Conservation (phyloP, 2,113 vertebrate genomes). For the Brachyhypopomus occidentalis region DNA sequence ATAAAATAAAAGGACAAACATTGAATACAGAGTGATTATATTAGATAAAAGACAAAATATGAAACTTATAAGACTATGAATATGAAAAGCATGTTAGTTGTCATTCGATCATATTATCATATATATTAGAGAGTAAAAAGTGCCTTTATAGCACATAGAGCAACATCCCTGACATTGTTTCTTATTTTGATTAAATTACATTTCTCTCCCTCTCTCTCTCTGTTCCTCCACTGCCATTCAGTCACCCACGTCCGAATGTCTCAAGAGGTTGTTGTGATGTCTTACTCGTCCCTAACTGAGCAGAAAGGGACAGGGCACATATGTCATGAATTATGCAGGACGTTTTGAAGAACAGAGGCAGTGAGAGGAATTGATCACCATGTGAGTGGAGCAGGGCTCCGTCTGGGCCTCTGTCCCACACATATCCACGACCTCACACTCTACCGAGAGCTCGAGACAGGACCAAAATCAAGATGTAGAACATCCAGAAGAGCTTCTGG, state of each 20-base stretch:
- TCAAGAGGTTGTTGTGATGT: conserved; percentile 20
- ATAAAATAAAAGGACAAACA: too few species aligned
- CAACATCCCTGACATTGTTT: neutral
- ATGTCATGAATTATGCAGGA: conserved; percentile 30
- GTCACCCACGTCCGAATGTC: conserved; percentile 10
- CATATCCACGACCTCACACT: too few species aligned
- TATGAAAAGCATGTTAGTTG: too few species aligned
- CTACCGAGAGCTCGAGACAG: too few species aligned
- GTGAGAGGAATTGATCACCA: too few species aligned
- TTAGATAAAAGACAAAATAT: too few species aligned
- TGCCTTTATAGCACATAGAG: neutral
- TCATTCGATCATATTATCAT: too few species aligned
- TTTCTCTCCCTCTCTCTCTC: neutral
- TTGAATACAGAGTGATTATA: too few species aligned
- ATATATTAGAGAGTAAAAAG: too few species aligned
- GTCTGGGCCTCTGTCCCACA: too few species aligned
- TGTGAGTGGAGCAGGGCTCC: too few species aligned
- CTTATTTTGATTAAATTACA: neutral
- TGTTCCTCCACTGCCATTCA: neutral
- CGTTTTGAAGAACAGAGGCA: neutral
- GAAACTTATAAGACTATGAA: too few species aligned
- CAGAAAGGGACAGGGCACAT: conserved; percentile 30
- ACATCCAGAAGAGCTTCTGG: neutral
- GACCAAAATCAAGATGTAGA: neutral
- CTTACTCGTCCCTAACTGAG: conserved; percentile 14